A percentile compares a stretch with the other conserved stretches of the same genome.
Conservation (phyloP, 2,797 vertebrate species). For the Sphaeramia orbicularis region DNA sequence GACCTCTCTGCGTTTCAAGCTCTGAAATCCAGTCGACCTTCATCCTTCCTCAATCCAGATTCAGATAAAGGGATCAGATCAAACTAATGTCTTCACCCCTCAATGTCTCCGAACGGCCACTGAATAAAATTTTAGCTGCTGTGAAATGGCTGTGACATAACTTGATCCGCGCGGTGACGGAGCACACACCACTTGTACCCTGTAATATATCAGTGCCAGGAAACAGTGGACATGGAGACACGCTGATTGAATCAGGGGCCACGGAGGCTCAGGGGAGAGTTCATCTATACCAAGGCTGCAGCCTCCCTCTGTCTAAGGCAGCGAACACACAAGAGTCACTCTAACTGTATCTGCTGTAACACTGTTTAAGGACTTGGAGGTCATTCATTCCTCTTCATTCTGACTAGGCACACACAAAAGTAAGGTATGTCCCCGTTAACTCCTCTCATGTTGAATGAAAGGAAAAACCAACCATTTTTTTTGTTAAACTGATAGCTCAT, state of each 20-base stretch:
- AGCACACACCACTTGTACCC: slow-evolving; percentile 73
- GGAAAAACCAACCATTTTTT: slow-evolving; percentile 16
- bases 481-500: no score
- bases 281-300: slow-evolving; percentile 70
- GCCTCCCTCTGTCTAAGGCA: slow-evolving; percentile 24
- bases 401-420: slow-evolving; percentile 36
- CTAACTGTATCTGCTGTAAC: slow-evolving; percentile 65
- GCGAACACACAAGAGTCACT: slow-evolving; percentile 56
- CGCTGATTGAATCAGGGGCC: slow-evolving; percentile 84
- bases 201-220: slow-evolving; percentile 88
- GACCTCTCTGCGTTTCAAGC: slow-evolving; percentile 17
- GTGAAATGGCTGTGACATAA: slow-evolving; percentile 84
- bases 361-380: slow-evolving; percentile 70
- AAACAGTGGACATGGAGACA: slow-evolving; percentile 77
- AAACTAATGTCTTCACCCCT: slow-evolving; percentile 82
- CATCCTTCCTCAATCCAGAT: slow-evolving; percentile 75
- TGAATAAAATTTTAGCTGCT: slow-evolving; percentile 75
- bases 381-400: slow-evolving; percentile 61
- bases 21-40: slow-evolving; percentile 78
- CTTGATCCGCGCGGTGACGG: slow-evolving; percentile 83
- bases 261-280: slow-evolving; percentile 75
- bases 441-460: neutral
- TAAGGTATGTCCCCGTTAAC: slow-evolving; percentile 14
- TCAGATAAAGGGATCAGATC: slow-evolving; percentile 83
- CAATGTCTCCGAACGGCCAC: slow-evolving; percentile 66